Evolutionary conservation across 2,888 invertebrate species (phyloP).

Genomic region (Dryococelus australis): DNA sequence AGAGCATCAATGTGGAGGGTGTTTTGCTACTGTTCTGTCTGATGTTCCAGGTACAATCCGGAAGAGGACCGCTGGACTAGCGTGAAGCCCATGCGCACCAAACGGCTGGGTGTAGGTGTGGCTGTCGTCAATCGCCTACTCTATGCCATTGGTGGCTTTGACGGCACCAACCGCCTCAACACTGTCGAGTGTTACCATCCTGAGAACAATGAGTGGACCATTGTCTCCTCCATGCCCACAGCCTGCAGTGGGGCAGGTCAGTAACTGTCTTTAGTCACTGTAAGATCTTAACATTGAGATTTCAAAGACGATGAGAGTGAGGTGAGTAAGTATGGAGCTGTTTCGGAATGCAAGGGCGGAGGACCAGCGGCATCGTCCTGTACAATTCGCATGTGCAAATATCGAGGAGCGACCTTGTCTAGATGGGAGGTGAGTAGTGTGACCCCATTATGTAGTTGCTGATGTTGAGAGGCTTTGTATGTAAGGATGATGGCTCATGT

Average conservation of each 20-base stretch:
- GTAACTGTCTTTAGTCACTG: not conserved
- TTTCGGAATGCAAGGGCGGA: no score
- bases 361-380: no score
- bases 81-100: slow-evolving; percentile 77
- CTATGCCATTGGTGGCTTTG: slow-evolving; percentile 91
- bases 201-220: slow-evolving; percentile 88
- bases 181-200: slow-evolving; percentile 93
- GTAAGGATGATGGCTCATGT: no score
- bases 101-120: slow-evolving; percentile 78
- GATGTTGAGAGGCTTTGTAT: no score
- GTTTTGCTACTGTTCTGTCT: not conserved
- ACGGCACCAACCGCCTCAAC: slow-evolving; percentile 78
- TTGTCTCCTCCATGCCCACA: slow-evolving; percentile 78
- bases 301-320: no score
- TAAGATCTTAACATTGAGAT: no score
- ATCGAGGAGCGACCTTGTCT: no score
- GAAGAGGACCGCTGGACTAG: slow-evolving; percentile 82
- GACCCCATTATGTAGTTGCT: no score
- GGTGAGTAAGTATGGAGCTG: no score
- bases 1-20: no score
- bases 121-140: slow-evolving; percentile 67
- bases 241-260: slow-evolving; percentile 66
- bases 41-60: slow-evolving; percentile 77
- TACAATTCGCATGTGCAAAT: no score
- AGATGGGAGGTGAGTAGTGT: no score